These are phyloP conservation scores for Luscinia megarhynchos DNA, from an alignment of 2,797 vertebrate genomes.

Conservation along the genomic window DNA sequence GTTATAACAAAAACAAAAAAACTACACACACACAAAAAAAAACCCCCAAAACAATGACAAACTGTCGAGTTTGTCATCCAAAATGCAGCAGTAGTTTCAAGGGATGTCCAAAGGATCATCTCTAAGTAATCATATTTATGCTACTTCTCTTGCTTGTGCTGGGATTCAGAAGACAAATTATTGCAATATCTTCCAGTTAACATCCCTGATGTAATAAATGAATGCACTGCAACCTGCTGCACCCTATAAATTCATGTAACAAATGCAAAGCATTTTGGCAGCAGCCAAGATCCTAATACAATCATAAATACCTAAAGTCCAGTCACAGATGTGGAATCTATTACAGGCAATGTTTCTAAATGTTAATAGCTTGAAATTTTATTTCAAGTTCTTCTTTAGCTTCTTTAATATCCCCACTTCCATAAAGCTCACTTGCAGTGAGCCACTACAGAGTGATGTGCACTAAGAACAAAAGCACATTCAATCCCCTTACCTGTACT, in stretches of 20 bases:
- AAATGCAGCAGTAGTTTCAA: background rate
- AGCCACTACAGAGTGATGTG: background rate
- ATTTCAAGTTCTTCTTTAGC: background rate
- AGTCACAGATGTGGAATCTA: background rate
- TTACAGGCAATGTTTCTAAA: background rate
- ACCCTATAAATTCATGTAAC: background rate
- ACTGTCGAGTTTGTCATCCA: background rate
- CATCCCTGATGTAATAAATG: background rate
- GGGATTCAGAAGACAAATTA: background rate
- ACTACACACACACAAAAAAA: too few relatives aligned
- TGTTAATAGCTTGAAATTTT: background rate
- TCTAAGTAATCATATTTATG: background rate
- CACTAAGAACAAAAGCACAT: background rate
- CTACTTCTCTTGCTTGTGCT: background rate
- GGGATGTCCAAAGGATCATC: background rate
- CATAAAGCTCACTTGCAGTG: background rate
- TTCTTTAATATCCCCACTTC: background rate
- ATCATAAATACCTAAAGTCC: background rate
- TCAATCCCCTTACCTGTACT: slow-evolving; percentile 85
- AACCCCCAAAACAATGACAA: background rate
- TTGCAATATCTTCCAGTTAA: background rate
- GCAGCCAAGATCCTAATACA: background rate
- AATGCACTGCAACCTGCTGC: background rate
- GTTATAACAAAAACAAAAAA: background rate
- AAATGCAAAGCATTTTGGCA: background rate